phyloP scores from a whole-genome alignment of 2,888 invertebrate species.

The Colostygia pectinataria region DNA sequence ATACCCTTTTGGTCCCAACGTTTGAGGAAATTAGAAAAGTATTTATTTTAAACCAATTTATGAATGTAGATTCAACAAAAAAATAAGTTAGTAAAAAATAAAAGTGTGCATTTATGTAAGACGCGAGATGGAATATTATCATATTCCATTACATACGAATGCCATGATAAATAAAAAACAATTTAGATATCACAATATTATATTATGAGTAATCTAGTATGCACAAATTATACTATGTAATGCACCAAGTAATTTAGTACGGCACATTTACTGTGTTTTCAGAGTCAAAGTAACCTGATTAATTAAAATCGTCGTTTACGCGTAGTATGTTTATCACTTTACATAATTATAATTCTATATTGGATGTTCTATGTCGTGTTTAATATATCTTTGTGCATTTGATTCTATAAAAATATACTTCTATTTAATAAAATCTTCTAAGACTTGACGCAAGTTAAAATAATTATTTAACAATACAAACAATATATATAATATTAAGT shows the following conservation, averaged over 20 bases:
- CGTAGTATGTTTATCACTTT: conserved; percentile 20
- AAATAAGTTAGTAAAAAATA: conserved; percentile 27
- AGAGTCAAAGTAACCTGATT: conserved; percentile 73
- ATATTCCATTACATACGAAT: conserved; percentile 64
- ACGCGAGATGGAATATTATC: conserved; percentile 69
- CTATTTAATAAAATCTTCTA: conserved; percentile 41
- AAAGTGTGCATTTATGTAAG: conserved; percentile 63
- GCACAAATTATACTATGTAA: conserved; percentile 19
- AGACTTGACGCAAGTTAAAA: conserved; percentile 70
- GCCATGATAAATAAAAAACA: conserved; percentile 27
- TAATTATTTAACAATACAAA: neutral
- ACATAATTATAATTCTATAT: conserved; percentile 25
- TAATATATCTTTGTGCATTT: conserved; percentile 9
- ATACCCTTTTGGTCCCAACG: conserved; percentile 9
- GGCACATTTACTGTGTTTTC: conserved; percentile 35
- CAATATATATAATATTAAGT: neutral
- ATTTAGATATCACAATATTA: neutral
- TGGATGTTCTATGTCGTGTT: conserved; percentile 24
- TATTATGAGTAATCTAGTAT: conserved; percentile 4
- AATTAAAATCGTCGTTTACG: conserved; percentile 42
- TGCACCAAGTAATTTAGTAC: conserved; percentile 21
- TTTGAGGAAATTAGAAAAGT: conserved; percentile 3
- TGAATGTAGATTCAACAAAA: conserved; percentile 12
- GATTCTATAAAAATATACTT: conserved; percentile 26
- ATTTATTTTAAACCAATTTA: neutral